These are phyloP conservation scores for Meganola albula DNA, from an alignment of 2,888 invertebrate genomes.

Conservation along the genomic window DNA sequence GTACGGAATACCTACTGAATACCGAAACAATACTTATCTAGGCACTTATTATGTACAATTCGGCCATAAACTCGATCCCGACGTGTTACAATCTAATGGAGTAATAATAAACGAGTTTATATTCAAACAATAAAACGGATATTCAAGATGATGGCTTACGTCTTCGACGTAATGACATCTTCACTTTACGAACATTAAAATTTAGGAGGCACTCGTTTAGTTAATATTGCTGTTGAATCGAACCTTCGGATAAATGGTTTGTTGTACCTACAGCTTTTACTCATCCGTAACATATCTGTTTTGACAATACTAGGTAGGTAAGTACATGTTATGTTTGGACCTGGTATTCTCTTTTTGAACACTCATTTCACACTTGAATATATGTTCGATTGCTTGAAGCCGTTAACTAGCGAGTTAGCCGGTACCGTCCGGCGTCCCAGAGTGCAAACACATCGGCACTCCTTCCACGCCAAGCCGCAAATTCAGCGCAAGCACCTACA, in stretches of 20 bases:
- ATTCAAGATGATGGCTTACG: conserved; percentile 60
- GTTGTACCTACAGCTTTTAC: conserved; percentile 17
- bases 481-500: no score
- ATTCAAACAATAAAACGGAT: conserved; percentile 70
- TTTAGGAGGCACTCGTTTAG: conserved; percentile 56
- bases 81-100: conserved; percentile 57
- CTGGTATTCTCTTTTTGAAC: no score
- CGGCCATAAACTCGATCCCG: conserved; percentile 46
- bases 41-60: conserved; percentile 39
- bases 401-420: no score
- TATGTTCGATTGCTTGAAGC: no score
- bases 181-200: conserved; percentile 62
- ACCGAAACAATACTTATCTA: conserved; percentile 7
- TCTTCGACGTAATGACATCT: conserved; percentile 58
- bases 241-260: conserved; percentile 18
- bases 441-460: no score
- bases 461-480: no score
- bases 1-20: background rate
- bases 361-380: no score
- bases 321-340: no score
- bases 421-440: no score
- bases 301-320: no score
- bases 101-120: conserved; percentile 65
- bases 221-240: conserved; percentile 45
- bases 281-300: no score